Evolutionary conservation across 2,797 vertebrate species (phyloP).

Genomic region (Premnoplex brunnescens): DNA sequence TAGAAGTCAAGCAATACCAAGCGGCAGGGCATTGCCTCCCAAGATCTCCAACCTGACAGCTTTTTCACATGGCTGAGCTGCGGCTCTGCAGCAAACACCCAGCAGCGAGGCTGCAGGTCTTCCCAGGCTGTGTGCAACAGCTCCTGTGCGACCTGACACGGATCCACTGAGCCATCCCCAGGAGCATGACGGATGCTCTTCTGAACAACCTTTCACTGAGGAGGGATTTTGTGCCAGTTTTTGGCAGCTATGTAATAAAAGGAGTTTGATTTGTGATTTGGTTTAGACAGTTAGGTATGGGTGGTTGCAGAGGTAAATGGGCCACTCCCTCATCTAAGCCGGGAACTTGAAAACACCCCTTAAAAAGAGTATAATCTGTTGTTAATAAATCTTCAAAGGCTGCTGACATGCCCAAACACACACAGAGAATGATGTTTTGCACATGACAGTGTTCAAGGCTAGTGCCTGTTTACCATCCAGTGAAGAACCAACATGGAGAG

Average conservation of each 20-base stretch:
- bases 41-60: neutral
- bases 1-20: neutral
- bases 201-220: neutral
- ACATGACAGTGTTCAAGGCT: neutral
- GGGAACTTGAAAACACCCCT: constrained; percentile 20
- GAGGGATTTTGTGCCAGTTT: neutral
- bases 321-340: constrained; percentile 11
- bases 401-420: constrained; percentile 41
- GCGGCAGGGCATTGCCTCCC: neutral
- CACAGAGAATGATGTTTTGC: constrained; percentile 13
- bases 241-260: neutral
- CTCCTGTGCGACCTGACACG: rapidly evolving
- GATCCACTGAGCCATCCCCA: neutral
- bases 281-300: neutral
- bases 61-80: neutral
- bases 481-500: neutral
- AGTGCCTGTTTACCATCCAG: neutral
- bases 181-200: neutral
- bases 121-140: neutral
- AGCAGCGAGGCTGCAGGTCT: rapidly evolving
- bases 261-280: neutral
- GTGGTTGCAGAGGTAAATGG: neutral
- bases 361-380: constrained; percentile 36
- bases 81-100: neutral
- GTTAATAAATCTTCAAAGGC: constrained; percentile 51